Base-by-base conservation (phyloP, 2,888 invertebrate species). In the Druceiella hillmani region DNA sequence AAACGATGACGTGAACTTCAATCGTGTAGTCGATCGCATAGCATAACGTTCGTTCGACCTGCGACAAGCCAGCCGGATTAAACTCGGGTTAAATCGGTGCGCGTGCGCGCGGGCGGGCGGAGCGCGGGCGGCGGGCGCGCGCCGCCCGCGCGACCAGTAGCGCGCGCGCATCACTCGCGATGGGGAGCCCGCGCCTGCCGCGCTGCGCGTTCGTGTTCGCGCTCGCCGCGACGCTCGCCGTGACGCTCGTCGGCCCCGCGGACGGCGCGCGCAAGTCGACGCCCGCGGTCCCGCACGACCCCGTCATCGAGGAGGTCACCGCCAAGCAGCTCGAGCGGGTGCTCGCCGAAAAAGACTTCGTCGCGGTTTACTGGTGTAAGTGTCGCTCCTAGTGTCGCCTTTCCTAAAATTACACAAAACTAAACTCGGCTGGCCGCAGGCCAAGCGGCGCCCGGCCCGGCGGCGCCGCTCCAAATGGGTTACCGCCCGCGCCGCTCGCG, bases 321-420 rank as follows among this genome's bases (percentile, higher is more conserved):
- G 83, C 87, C 64, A 91, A 90, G 72, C 88, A 90, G 73, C 80
- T 91, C 74, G 91, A 90, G 64, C 81, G 87, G 64, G 78, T 90
- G 57, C 79, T 92, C 64, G 80, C 83, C 67, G 88, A 89, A 56
- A 89, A 90, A 80, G 90, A 90, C 74, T 90, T 87, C 77, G 89
- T 92, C 66, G 91, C 91, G 64, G 91, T 91, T 71, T 91, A 87
- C 75, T 92, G 91, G 89, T 92, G 91, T 92, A 86, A 91, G 91
- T 89, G 75, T 46, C 46, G 51, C 43, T 33, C 24, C 27, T 14
- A 25, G 36, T 25, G 30, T n/a, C 25, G 43, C 27, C 27, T n/a
- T n/a, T 6, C 55, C 52, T 55, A 53, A 56, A 55, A 57, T 60
- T 55, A 56, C 55, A 30, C 51, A 50, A 56, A 55, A 48, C 49